Conservation (phyloP, 2,888 invertebrate genomes). For the Caradrina kadenii region DNA sequence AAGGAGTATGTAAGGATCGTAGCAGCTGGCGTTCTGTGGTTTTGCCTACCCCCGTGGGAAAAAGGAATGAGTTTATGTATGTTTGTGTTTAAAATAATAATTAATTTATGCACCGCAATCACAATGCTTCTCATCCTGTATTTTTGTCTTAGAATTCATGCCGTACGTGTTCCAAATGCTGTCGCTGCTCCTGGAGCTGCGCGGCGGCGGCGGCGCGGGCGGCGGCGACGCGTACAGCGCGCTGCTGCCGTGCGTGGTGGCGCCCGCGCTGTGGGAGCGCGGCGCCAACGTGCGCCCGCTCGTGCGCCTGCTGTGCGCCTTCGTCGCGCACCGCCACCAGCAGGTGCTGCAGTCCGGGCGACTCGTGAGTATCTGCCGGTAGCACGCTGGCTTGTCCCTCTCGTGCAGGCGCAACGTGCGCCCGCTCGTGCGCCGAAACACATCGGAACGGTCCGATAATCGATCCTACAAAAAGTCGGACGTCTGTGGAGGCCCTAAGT, state of each 20-base stretch:
- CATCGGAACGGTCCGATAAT: no score
- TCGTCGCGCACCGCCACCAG: conserved; percentile 89
- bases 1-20: no score
- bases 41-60: no score
- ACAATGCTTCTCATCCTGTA: background rate
- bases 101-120: no score
- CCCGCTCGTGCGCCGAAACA: conserved; percentile 92
- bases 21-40: no score
- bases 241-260: conserved; percentile 96
- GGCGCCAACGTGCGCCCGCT: conserved; percentile 98
- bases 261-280: conserved; percentile 98
- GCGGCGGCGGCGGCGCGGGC: conserved; percentile 78
- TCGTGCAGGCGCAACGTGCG: conserved; percentile 96
- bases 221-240: conserved; percentile 96
- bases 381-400: background rate
- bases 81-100: no score
- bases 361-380: conserved; percentile 88
- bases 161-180: conserved; percentile 99
- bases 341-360: conserved; percentile 91
- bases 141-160: conserved; percentile 95
- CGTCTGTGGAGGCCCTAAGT: no score
- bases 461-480: no score
- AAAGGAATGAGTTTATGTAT: no score
- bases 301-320: conserved; percentile 97
- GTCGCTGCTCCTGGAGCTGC: conserved; percentile 96